phyloP scores from a whole-genome alignment of 2,797 vertebrate species.

The Brachyrhaphis roseni region DNA sequence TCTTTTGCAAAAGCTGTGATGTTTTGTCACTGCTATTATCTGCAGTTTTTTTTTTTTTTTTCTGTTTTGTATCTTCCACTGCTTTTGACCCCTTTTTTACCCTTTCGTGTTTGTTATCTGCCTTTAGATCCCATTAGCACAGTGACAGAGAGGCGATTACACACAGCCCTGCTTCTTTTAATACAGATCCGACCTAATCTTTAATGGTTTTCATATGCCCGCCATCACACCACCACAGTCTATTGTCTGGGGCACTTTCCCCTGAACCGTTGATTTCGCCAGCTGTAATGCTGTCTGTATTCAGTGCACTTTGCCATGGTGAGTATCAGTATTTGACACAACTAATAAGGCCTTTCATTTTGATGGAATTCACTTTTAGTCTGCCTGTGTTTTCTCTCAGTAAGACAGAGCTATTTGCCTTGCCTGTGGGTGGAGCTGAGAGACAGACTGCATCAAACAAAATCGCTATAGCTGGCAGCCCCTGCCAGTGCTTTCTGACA shows the following conservation, averaged over 20 bases:
- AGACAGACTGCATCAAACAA: slow-evolving; percentile 60
- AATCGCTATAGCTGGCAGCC: slow-evolving; percentile 53
- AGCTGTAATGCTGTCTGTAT: slow-evolving; percentile 59
- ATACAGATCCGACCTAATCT: slow-evolving; percentile 68
- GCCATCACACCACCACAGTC: slow-evolving; percentile 39
- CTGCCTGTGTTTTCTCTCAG: slow-evolving; percentile 50
- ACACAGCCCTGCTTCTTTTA: slow-evolving; percentile 56
- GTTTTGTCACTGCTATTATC: slow-evolving; percentile 47
- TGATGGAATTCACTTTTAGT: slow-evolving; percentile 58
- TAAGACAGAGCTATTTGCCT: slow-evolving; percentile 56
- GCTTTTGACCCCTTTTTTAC: slow-evolving; percentile 47
- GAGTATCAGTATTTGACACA: slow-evolving; percentile 68
- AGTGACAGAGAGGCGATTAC: slow-evolving; percentile 70
- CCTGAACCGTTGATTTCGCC: slow-evolving; percentile 51
- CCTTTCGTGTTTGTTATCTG: slow-evolving; percentile 54
- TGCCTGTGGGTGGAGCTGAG: slow-evolving; percentile 52
- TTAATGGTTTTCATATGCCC: slow-evolving; percentile 66
- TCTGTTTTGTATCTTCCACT: slow-evolving; percentile 1
- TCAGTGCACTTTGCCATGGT: slow-evolving; percentile 60
- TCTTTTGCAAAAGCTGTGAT: slow-evolving; percentile 35
- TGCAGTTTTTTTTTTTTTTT: slow-evolving; percentile 16
- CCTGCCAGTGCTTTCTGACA: slow-evolving; percentile 26
- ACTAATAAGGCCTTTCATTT: slow-evolving; percentile 70
- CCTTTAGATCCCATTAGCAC: slow-evolving; percentile 68
- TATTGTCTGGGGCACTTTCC: slow-evolving; percentile 59